Evolutionary conservation across 1,140 invertebrate genomes (phyloP).

Genomic region (Ptiloglossa arizonensis): DNA sequence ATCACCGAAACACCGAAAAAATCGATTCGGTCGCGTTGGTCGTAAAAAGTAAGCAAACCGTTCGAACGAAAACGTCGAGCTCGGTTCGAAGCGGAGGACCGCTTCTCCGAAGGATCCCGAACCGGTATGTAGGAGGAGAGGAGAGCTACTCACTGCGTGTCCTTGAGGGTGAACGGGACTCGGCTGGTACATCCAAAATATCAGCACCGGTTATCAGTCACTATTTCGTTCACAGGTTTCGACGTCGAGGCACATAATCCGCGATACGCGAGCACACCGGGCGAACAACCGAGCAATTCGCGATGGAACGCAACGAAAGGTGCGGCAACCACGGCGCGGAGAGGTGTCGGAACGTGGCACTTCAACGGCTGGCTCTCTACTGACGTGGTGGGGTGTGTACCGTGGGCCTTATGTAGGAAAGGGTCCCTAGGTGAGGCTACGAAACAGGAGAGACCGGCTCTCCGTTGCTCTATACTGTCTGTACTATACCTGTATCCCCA

Average conservation of each 20-base stretch:
- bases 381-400: conserved; percentile 69
- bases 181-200: conserved; percentile 52
- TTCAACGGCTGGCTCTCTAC: conserved; percentile 71
- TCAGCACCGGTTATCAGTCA: conserved; percentile 29
- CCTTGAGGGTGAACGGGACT: conserved; percentile 27
- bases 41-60: background rate
- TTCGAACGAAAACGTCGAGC: background rate
- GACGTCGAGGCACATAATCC: conserved; percentile 50
- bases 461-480: conserved; percentile 31
- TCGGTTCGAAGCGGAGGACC: background rate
- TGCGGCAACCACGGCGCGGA: background rate
- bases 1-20: background rate
- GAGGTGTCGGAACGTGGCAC: conserved; percentile 59
- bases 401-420: conserved; percentile 79
- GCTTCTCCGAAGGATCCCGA: background rate
- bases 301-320: conserved; percentile 27
- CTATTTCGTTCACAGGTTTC: conserved; percentile 35
- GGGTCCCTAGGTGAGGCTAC: conserved; percentile 64
- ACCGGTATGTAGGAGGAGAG: background rate
- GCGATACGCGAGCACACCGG: background rate
- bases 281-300: background rate
- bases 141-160: conserved; percentile 49
- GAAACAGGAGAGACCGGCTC: conserved; percentile 63
- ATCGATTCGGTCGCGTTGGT: background rate
- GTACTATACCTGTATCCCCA: conserved; percentile 52